Base-by-base conservation (phyloP, 1,140 invertebrate species). In the Aplysia californica region DNA sequence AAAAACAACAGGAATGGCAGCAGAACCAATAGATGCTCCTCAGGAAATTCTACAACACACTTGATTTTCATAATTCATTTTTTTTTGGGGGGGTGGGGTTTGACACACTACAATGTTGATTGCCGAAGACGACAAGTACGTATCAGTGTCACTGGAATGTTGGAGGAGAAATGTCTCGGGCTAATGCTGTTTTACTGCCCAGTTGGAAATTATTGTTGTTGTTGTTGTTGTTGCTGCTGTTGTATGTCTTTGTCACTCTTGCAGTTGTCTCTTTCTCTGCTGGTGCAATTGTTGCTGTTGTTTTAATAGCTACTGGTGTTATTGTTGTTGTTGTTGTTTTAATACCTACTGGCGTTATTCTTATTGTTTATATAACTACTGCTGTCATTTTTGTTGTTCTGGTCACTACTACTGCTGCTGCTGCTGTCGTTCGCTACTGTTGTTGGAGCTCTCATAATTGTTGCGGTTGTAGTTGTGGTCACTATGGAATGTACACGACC, bases 331-430 rank as follows among this genome's bases (percentile, higher is more conserved):
- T 36, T 36, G 66, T 68, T 21, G 66, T 68, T 36, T 26, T 36
- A 15, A 36, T 68, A 20, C 26, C 38, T 1, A 36, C 38, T 0
- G 66, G 1, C 0, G 66, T 1, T 1, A 36, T 2, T 21, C 26
- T 2, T 36, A 36, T 1, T 36, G 66, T 2, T n/a, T 26, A 1
- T n/a, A 36, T 68, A 0, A 36, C 38, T 36, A 36, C 29, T 36
- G 66, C 38, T 21, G 66, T 68, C 21, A 36, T 36, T 39, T 23
- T 68, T 68, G 66, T 68, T 68, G 66, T 68, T 68, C 26, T 68
- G 15, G 66, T 36, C 38, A 35, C 38, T 36, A 35, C 38, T 68
- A 35, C 29, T 68, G 66, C 38, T 68, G 66, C 38, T n/a, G 66
- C 38, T 64, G 59, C 29, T 64, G 59, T 64, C 29, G 59, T 64